Percentiles rank a stretch among this genome's conserved stretches.
phyloP scores from a whole-genome alignment of 2,113 vertebrate species.

The Xenus cinereus region DNA sequence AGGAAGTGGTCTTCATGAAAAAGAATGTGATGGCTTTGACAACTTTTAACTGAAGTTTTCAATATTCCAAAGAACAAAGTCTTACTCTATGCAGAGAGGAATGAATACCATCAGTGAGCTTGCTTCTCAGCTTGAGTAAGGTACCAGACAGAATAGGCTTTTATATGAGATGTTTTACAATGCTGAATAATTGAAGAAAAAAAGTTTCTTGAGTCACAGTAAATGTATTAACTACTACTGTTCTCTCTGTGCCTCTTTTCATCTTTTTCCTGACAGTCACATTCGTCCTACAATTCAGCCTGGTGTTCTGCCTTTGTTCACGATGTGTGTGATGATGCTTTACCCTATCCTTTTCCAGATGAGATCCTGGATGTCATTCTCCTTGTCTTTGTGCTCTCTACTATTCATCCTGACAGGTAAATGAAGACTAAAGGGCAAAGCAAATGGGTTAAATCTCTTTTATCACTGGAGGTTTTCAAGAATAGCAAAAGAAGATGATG shows the following conservation, averaged over 20 bases:
- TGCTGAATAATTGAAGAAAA: constrained; percentile 59
- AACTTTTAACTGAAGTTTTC: constrained; percentile 67
- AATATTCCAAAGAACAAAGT: constrained; percentile 55
- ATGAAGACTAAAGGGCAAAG: constrained; percentile 73
- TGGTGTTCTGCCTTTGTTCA: constrained; percentile 88
- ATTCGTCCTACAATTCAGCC: constrained; percentile 79
- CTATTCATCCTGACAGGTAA: constrained; percentile 91
- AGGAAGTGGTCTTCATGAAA: constrained; percentile 44
- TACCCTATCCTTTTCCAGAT: constrained; percentile 86
- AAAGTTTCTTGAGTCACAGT: constrained; percentile 56
- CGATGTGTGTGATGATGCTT: constrained; percentile 82
- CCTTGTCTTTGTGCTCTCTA: constrained; percentile 90
- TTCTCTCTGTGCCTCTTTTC: constrained; percentile 48
- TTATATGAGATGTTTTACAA: constrained; percentile 57
- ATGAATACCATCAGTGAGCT: constrained; percentile 61
- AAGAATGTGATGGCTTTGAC: constrained; percentile 42
- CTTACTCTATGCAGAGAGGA: constrained; percentile 29
- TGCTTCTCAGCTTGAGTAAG: constrained; percentile 61
- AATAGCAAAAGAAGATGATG: constrained; percentile 54
- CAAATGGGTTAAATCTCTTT: constrained; percentile 61
- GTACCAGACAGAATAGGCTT: constrained; percentile 51
- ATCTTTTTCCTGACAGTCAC: constrained; percentile 75
- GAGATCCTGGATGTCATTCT: constrained; percentile 87
- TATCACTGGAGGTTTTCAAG: constrained; percentile 62
- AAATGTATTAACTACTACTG: constrained; percentile 59